phyloP scores from a whole-genome alignment of 2,888 invertebrate species.

The Penaeus monodon region DNA sequence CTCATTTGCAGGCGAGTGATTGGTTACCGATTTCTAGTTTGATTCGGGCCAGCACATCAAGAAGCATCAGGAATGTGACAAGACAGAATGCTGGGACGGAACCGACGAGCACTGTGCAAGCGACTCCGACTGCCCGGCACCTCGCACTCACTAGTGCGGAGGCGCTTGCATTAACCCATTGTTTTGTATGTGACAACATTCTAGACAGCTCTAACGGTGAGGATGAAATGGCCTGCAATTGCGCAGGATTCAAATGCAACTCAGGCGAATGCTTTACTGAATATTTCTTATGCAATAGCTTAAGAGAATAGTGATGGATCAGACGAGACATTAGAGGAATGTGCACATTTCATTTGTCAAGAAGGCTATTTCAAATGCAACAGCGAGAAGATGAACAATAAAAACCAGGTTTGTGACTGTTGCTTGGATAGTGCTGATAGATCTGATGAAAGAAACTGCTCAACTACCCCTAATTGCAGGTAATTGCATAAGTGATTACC shows the following conservation, averaged over 20 bases:
- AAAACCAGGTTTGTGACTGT: not conserved
- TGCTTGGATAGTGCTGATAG: not conserved
- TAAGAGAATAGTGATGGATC: too few relatives aligned
- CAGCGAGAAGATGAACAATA: too few relatives aligned
- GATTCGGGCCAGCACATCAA: not conserved
- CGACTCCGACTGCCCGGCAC: not conserved
- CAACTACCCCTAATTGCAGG: too few relatives aligned
- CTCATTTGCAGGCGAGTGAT: conserved; percentile 9
- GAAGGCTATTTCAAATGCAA: too few relatives aligned
- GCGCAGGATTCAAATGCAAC: conserved; percentile 2
- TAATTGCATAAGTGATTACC: not conserved
- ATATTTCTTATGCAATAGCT: too few relatives aligned
- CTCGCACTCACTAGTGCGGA: not conserved
- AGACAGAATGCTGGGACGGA: not conserved
- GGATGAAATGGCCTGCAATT: not conserved
- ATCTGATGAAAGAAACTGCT: too few relatives aligned
- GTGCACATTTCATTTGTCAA: too few relatives aligned
- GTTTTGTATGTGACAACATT: not conserved
- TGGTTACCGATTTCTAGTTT: not conserved
- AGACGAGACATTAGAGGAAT: too few relatives aligned
- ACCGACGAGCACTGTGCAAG: conserved; percentile 1
- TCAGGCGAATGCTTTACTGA: not conserved
- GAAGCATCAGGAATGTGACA: not conserved
- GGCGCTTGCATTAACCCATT: too few relatives aligned
- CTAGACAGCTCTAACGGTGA: not conserved